phyloP scores from a whole-genome alignment of 2,797 vertebrate genomes.

The Artibeus lituratus region DNA sequence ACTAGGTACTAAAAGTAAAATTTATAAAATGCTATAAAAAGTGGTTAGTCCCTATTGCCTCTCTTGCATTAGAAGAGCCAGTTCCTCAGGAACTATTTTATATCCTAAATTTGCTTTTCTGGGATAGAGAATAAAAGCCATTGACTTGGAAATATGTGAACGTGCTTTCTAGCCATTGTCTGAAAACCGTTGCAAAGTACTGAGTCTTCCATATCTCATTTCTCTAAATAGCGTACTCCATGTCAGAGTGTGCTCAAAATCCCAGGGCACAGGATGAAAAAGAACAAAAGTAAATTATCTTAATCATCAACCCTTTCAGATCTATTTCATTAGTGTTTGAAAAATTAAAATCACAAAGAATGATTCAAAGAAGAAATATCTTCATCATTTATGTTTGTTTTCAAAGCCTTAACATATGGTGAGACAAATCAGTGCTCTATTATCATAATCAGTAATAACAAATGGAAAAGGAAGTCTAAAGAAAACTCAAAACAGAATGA shows the following conservation, averaged over 20 bases:
- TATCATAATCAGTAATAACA: slow-evolving; percentile 19
- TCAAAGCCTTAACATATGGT: not conserved
- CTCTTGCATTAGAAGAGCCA: not conserved
- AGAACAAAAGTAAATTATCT: slow-evolving; percentile 53
- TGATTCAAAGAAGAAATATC: slow-evolving; percentile 48
- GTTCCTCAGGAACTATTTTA: not conserved
- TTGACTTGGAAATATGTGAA: not conserved
- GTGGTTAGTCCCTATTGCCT: not conserved
- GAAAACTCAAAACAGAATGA: not conserved
- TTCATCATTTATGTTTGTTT: slow-evolving; percentile 49
- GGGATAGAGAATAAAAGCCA: slow-evolving; percentile 4
- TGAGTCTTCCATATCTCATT: not conserved
- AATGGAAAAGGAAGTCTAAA: slow-evolving; percentile 2
- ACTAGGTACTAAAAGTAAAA: slow-evolving; percentile 1
- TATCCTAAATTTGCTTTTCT: not conserved
- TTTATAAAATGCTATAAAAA: not conserved
- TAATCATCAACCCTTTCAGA: slow-evolving; percentile 59
- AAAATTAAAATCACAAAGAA: slow-evolving; percentile 63
- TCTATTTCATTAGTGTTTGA: slow-evolving; percentile 40
- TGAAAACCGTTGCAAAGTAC: not conserved
- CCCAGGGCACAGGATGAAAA: not conserved
- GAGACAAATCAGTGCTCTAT: slow-evolving; percentile 22
- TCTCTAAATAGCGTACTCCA: not conserved
- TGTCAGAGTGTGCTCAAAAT: not conserved
- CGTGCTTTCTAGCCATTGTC: not conserved